Conservation (phyloP, 2,113 vertebrate genomes). For the Mellivora capensis region DNA sequence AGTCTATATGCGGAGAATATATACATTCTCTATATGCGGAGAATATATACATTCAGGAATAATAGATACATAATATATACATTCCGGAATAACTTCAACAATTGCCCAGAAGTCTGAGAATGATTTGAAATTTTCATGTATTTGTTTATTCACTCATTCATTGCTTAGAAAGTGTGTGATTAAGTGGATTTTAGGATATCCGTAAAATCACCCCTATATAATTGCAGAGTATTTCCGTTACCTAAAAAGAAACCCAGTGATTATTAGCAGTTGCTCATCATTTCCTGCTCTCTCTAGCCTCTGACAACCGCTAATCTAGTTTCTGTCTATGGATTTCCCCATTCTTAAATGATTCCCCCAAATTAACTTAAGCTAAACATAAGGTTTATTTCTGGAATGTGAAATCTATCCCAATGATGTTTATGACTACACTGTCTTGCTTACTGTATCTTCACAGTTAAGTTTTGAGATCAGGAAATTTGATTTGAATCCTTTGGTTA, state of each 20-base stretch:
- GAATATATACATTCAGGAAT: not conserved
- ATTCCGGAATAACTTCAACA: not conserved
- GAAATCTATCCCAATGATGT: not conserved
- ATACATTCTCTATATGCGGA: not conserved
- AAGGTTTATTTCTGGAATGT: slow-evolving; percentile 15
- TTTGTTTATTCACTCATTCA: not conserved
- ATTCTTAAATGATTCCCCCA: not conserved
- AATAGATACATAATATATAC: no score
- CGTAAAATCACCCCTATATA: not conserved
- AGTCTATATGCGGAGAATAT: not conserved
- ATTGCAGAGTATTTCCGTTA: slow-evolving; percentile 29
- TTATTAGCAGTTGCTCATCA: not conserved
- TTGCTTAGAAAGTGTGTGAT: not conserved
- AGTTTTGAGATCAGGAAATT: slow-evolving; percentile 35
- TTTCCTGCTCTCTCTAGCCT: not conserved
- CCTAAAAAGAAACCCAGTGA: not conserved
- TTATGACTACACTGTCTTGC: not conserved
- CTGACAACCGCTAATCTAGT: not conserved
- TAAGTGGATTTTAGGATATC: not conserved
- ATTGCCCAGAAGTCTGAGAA: not conserved
- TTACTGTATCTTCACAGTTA: not conserved
- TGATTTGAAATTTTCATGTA: not conserved
- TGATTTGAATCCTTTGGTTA: not conserved
- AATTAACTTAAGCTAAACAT: not conserved
- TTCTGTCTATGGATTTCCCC: not conserved